A percentile compares a stretch with the other conserved stretches of the same genome.
These are phyloP conservation scores for Adoxophyes honmai DNA, from an alignment of 1,140 invertebrate species.

Conservation along the genomic window DNA sequence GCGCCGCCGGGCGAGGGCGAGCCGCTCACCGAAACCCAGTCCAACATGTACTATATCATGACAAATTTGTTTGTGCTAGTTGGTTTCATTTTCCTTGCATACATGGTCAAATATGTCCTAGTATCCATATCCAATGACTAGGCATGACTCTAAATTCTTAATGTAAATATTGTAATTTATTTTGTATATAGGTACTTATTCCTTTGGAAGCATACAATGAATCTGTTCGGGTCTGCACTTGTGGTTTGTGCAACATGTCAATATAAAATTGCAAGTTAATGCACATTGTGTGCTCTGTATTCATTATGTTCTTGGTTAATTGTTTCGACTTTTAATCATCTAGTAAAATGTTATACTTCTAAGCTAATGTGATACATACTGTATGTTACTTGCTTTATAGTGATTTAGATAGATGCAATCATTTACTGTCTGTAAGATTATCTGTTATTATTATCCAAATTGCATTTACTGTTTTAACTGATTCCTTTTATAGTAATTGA, in stretches of 20 bases:
- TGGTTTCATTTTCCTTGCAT: slow-evolving; percentile 91
- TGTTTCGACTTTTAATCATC: neutral
- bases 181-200: slow-evolving; percentile 53
- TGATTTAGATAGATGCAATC: slow-evolving; percentile 6
- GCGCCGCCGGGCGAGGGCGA: slow-evolving; percentile 73
- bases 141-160: slow-evolving; percentile 30
- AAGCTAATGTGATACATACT: slow-evolving; percentile 1
- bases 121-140: slow-evolving; percentile 70
- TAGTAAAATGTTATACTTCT: neutral
- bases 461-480: slow-evolving; percentile 2
- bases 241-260: neutral
- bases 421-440: neutral
- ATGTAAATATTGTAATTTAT: slow-evolving; percentile 72
- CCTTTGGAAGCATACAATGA: slow-evolving; percentile 18
- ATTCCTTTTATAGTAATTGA: neutral
- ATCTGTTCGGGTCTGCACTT: slow-evolving; percentile 1
- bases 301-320: neutral
- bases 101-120: slow-evolving; percentile 90
- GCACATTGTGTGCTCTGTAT: neutral
- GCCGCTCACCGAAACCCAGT: slow-evolving; percentile 75
- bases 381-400: slow-evolving; percentile 11
- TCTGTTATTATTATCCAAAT: neutral
- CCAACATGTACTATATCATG: slow-evolving; percentile 84
- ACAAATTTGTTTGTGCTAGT: slow-evolving; percentile 89
- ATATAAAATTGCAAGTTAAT: neutral